Evolutionary conservation across 53 echinoderm and acorn worm species (phyloP).

Genomic region (Echinometra lucunter): DNA sequence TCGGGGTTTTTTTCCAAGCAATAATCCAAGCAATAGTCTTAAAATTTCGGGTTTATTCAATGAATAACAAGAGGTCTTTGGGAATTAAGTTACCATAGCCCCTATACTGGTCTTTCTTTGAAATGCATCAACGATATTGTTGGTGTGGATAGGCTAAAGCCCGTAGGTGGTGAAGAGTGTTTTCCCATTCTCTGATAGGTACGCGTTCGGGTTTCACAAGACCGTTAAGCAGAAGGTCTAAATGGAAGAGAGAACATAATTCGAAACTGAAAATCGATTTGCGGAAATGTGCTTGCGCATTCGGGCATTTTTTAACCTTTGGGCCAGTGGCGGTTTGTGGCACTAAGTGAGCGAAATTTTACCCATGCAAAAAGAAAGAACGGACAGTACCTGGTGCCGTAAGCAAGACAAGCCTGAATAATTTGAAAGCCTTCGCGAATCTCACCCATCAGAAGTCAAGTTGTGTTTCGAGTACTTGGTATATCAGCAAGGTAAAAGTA

Average conservation of each 20-base stretch:
- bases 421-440: slow-evolving; percentile 46
- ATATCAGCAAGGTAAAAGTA: not conserved
- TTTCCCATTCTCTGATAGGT: slow-evolving; percentile 7
- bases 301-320: slow-evolving; percentile 54
- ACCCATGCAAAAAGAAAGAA: not conserved
- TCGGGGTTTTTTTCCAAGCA: not conserved
- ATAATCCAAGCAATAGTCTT: not conserved
- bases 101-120: not conserved
- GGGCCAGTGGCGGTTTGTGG: not conserved
- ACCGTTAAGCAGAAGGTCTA: slow-evolving; percentile 19
- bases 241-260: slow-evolving; percentile 57
- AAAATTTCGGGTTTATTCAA: not conserved
- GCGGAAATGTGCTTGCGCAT: slow-evolving; percentile 57
- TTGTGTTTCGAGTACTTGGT: not conserved
- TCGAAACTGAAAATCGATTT: slow-evolving; percentile 62
- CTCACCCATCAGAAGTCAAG: slow-evolving; percentile 46
- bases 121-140: not conserved
- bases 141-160: not conserved
- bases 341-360: slow-evolving; percentile 46
- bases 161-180: slow-evolving; percentile 10
- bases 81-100: not conserved
- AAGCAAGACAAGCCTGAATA: slow-evolving; percentile 28
- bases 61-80: not conserved
- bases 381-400: slow-evolving; percentile 19
- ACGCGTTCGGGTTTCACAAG: slow-evolving; percentile 42